Evolutionary conservation across 2,888 invertebrate species (phyloP).

Genomic region (Tenodera sinensis): DNA sequence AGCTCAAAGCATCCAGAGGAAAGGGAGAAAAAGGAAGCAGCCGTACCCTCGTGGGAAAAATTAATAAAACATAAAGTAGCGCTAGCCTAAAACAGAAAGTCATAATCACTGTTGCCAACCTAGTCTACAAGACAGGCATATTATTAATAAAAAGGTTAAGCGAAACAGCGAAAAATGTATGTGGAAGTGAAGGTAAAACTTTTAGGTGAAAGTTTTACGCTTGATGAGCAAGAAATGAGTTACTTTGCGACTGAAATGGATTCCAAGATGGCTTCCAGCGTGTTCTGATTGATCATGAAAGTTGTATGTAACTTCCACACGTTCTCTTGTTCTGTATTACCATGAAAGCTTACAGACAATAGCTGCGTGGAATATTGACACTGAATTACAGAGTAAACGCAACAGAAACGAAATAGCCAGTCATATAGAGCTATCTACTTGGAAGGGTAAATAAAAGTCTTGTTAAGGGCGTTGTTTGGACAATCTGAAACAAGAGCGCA

Average conservation of each 20-base stretch:
- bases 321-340: not conserved
- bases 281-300: not conserved
- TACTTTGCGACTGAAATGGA: not conserved
- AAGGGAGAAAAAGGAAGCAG: not conserved
- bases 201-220: not conserved
- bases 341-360: not conserved
- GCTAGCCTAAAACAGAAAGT: not conserved
- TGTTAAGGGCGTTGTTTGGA: too few species aligned
- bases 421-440: not conserved
- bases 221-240: not conserved
- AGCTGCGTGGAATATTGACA: not conserved
- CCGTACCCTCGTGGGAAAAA: not conserved
- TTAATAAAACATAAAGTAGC: not conserved
- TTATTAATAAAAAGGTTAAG: not conserved
- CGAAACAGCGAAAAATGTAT: too few species aligned
- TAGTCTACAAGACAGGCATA: not conserved
- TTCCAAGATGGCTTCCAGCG: too few species aligned
- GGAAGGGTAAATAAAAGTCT: not conserved
- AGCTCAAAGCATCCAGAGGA: not conserved
- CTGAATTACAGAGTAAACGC: not conserved
- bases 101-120: not conserved
- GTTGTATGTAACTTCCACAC: not conserved
- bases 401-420: too few species aligned
- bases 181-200: not conserved
- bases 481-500: not conserved